Evolutionary conservation across 2,113 vertebrate genomes (phyloP).

Genomic region (Atrichornis clamosus): DNA sequence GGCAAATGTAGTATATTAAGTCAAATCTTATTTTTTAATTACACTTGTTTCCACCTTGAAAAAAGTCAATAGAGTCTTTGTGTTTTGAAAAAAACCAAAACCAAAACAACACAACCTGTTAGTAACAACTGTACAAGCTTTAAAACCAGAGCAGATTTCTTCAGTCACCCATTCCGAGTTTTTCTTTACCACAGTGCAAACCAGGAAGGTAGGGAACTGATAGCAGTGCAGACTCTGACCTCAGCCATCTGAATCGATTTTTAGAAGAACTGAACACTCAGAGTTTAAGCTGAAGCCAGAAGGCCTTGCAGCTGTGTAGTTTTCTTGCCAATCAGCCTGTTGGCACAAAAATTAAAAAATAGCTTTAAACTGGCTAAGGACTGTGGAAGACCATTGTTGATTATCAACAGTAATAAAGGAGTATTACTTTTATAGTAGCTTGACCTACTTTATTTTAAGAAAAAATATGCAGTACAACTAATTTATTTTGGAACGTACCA

Average conservation of each 20-base stretch:
- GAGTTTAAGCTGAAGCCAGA: not conserved
- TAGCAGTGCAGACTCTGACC: not conserved
- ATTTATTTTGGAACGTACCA: not conserved
- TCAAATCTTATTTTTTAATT: too few species aligned
- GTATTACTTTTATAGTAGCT: not conserved
- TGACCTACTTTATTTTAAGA: not conserved
- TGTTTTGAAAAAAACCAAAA: not conserved
- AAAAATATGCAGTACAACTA: not conserved
- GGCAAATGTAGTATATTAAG: not conserved
- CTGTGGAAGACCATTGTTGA: not conserved
- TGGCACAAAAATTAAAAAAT: conserved; percentile 1
- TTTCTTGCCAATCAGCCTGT: not conserved
- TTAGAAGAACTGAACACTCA: not conserved
- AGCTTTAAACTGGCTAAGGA: not conserved
- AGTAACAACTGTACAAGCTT: not conserved
- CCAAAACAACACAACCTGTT: not conserved
- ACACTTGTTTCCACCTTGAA: not conserved
- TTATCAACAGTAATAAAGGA: not conserved
- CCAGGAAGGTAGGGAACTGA: not conserved
- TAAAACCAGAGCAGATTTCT: not conserved
- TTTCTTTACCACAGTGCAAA: not conserved
- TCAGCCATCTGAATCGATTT: not conserved
- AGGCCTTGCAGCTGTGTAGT: conserved; percentile 1
- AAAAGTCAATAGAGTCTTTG: not conserved
- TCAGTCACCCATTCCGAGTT: not conserved